Evolutionary conservation across 2,797 vertebrate genomes (phyloP), one percentile per base, ranked within the genome.

Genomic region (Sphenopsis melanotis): DNA sequence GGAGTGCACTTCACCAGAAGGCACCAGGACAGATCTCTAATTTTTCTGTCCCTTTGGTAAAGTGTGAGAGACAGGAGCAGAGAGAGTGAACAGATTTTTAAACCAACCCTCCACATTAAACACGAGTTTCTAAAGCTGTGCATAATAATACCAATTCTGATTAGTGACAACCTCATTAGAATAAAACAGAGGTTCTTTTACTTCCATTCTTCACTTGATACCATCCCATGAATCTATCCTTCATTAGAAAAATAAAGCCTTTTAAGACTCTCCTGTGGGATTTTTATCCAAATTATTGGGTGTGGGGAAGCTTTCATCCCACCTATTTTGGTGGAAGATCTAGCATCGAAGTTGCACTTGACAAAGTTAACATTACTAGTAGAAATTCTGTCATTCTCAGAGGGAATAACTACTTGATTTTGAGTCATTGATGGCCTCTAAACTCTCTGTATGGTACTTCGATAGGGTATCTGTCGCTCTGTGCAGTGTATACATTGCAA

Each of bases 401-500:
- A 61, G 23, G 23, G 37, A 66, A 52, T 30, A 49, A 11, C 29
- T 53, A 12, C 21, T 78, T 12, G 37, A 69, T 66, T 77, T 76
- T 65, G 29, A 64, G 26, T 18, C 34, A 26, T 0, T 7, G 21
- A 18, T 32, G 34, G 21, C 41, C 63, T 32, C 69, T 64, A 30
- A 50, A 39, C 49, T 27, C 32, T 64, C 36, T 36, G 1, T 24
- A 1, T 9, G n/a, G 10, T 22, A 46, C 19, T 55, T 61, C 27
- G 29, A 24, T 1, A 1, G 19, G 17, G 7, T 12, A 10, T 21
- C 2, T 30, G 24, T 22, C 11, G 5, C 27, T 44, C 56, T 12
- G 13, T 23, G 12, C 15, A 29, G n/a, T 12, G 24, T 22, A 21
- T 7, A 9, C 56, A 26, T 6, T 0, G 39, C 52, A 44, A 52